A percentile compares a stretch with the other conserved stretches of the same genome.
These are phyloP conservation scores for Nymphalis c-album DNA, from an alignment of 2,888 invertebrate species.

Conservation along the genomic window DNA sequence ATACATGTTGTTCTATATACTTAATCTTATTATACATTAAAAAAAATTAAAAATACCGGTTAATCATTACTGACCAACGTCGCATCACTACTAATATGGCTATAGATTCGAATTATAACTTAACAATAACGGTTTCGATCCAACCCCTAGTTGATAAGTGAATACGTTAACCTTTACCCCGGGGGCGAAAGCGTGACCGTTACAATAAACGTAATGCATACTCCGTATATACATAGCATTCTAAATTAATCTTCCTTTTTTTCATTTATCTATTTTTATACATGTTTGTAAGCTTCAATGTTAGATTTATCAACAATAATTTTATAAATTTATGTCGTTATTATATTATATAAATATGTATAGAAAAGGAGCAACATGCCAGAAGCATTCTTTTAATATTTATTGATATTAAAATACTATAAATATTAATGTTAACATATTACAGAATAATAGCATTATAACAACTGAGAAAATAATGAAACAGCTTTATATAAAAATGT, in stretches of 20 bases:
- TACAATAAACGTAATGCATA: conserved; percentile 54
- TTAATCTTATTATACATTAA: not conserved
- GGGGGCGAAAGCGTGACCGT: conserved; percentile 55
- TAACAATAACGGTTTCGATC: conserved; percentile 10
- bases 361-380: too few species aligned
- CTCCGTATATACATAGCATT: conserved; percentile 32
- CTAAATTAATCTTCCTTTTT: not conserved
- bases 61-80: not conserved
- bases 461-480: too few species aligned
- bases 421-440: too few species aligned
- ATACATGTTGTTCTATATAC: not conserved
- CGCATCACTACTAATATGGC: not conserved
- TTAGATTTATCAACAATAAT: too few species aligned
- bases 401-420: too few species aligned
- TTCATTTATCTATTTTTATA: not conserved
- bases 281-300: not conserved
- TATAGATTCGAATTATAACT: not conserved
- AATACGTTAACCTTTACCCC: conserved; percentile 71
- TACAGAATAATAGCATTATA: too few species aligned
- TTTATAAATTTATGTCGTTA: too few species aligned
- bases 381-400: too few species aligned
- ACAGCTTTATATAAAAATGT: not conserved
- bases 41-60: not conserved
- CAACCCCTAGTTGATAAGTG: conserved; percentile 60
- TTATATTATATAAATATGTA: too few species aligned